Evolutionary conservation across 1,140 invertebrate species (phyloP).

Genomic region (Orchestia grillus): DNA sequence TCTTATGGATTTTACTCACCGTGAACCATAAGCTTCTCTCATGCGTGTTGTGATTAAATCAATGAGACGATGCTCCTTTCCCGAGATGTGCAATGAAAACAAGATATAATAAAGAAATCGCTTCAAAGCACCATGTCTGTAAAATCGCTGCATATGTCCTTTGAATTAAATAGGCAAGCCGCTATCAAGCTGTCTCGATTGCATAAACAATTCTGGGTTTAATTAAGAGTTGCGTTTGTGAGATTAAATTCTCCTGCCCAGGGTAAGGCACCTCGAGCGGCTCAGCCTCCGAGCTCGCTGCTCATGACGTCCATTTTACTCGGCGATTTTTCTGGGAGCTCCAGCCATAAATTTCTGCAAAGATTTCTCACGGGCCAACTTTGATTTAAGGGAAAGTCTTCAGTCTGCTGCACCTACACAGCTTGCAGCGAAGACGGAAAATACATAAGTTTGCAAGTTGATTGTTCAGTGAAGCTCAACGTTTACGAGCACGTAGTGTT

Average conservation of each 20-base stretch:
- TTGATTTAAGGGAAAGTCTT: conserved; percentile 1
- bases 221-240: conserved; percentile 48
- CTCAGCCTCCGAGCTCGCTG: neutral
- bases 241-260: conserved; percentile 42
- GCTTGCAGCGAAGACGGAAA: neutral
- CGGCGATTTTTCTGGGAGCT: neutral
- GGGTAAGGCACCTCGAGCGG: conserved; percentile 8
- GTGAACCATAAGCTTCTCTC: no score
- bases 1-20: no score
- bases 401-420: neutral
- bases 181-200: conserved; percentile 45
- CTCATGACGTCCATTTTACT: conserved; percentile 19
- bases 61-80: no score
- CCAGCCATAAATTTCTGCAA: conserved; percentile 7
- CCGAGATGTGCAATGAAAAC: no score
- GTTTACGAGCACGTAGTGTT: neutral
- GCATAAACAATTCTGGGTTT: conserved; percentile 38
- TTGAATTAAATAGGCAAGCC: conserved; percentile 34
- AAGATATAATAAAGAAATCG: no score
- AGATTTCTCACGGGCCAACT: neutral
- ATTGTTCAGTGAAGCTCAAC: neutral
- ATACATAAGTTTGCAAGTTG: neutral
- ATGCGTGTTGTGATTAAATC: no score
- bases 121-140: no score
- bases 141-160: neutral